A percentile compares a stretch with the other conserved stretches of the same genome.
These are phyloP conservation scores for Rhombomys opimus DNA, from an alignment of 2,113 vertebrate species.

Conservation along the genomic window DNA sequence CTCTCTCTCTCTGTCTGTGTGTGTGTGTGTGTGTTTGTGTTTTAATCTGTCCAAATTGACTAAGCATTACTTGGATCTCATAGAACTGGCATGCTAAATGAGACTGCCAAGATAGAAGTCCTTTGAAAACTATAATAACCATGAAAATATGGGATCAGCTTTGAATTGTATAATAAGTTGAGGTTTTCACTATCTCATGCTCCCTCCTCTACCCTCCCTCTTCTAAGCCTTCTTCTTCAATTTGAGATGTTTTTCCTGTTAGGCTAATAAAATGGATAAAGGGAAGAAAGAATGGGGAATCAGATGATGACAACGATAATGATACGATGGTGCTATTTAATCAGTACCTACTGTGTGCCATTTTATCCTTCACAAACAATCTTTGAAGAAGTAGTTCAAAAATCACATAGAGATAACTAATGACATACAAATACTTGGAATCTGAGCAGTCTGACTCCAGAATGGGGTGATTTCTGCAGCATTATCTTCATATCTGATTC, in stretches of 20 bases:
- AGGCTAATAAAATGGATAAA: neutral
- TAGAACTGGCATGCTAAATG: neutral
- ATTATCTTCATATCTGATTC: neutral
- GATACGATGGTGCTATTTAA: neutral
- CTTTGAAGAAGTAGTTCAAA: neutral
- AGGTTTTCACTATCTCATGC: constrained; percentile 30
- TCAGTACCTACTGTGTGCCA: constrained; percentile 21
- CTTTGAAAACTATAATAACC: constrained; percentile 38
- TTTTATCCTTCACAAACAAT: neutral
- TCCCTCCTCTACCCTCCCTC: neutral
- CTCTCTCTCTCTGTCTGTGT: neutral
- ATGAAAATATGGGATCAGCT: neutral
- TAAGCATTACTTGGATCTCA: neutral
- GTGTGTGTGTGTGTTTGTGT: neutral
- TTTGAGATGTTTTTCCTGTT: neutral
- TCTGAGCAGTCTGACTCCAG: neutral
- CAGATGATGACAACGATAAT: neutral
- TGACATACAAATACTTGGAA: neutral
- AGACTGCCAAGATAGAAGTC: constrained; percentile 25
- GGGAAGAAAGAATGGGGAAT: constrained; percentile 12
- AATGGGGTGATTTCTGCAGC: neutral
- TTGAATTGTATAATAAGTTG: neutral
- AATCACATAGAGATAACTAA: constrained; percentile 33
- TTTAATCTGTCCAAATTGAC: neutral
- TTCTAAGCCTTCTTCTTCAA: neutral